These are phyloP conservation scores for Struthidea cinerea DNA, from an alignment of 2,113 vertebrate genomes.

Conservation along the genomic window DNA sequence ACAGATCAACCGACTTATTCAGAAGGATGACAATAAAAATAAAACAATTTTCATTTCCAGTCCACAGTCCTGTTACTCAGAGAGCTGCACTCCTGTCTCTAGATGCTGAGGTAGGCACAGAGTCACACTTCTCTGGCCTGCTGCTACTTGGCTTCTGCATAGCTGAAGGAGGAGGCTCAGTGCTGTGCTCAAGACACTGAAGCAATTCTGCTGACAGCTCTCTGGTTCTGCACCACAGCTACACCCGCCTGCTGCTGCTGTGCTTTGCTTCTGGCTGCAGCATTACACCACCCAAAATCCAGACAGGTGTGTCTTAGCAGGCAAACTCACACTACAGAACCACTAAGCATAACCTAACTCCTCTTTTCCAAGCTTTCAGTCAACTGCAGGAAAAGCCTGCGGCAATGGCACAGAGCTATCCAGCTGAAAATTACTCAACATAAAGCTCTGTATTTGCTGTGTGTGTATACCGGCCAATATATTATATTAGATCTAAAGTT, in stretches of 20 bases:
- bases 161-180: background rate
- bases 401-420: background rate
- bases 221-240: background rate
- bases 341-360: background rate
- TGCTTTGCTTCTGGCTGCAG: background rate
- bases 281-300: background rate
- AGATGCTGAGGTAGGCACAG: background rate
- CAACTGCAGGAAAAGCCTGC: background rate
- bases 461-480: background rate
- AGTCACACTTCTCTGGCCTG: background rate
- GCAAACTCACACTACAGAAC: background rate
- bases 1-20: background rate
- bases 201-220: background rate
- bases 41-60: background rate
- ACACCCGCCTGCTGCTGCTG: rapidly evolving
- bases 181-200: background rate
- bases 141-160: background rate
- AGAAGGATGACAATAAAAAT: background rate
- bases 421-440: background rate
- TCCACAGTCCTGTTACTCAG: background rate
- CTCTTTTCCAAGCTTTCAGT: background rate
- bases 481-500: background rate
- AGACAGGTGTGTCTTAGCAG: background rate
- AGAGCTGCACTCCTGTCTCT: background rate
- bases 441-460: background rate